These are phyloP conservation scores for Microcebus tavaratra DNA, from an alignment of 2,113 vertebrate genomes.

Conservation along the genomic window DNA sequence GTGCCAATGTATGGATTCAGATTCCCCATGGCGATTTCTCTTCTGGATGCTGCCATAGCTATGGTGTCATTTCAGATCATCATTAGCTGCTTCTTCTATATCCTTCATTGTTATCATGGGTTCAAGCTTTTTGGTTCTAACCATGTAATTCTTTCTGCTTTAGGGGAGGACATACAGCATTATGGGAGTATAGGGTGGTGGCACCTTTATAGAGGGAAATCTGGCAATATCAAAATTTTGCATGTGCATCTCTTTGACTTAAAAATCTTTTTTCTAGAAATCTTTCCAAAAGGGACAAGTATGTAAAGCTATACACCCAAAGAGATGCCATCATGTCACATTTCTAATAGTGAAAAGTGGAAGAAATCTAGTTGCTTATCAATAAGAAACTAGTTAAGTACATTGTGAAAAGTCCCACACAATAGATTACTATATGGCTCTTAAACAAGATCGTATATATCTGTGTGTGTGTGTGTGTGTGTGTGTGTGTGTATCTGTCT, in stretches of 20 bases:
- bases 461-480: slow-evolving; percentile 5
- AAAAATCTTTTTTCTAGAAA: neutral
- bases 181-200: neutral
- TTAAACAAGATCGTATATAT: slow-evolving; percentile 27
- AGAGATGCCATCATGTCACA: neutral
- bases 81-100: neutral
- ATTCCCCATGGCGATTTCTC: neutral
- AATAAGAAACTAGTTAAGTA: slow-evolving; percentile 3
- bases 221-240: neutral
- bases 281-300: neutral
- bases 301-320: neutral
- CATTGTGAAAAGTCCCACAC: slow-evolving; percentile 17
- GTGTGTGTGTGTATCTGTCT: slow-evolving; percentile 58
- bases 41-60: neutral
- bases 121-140: neutral
- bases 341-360: neutral
- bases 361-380: neutral
- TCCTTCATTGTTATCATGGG: neutral
- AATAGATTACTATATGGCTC: slow-evolving; percentile 39
- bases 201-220: neutral
- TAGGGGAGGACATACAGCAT: neutral
- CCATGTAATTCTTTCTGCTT: neutral
- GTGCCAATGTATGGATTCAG: neutral
- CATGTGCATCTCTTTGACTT: neutral
- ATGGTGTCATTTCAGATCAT: neutral